Base-by-base conservation (phyloP, 2,797 vertebrate species). In the Enteromius afrohamiltoni region DNA sequence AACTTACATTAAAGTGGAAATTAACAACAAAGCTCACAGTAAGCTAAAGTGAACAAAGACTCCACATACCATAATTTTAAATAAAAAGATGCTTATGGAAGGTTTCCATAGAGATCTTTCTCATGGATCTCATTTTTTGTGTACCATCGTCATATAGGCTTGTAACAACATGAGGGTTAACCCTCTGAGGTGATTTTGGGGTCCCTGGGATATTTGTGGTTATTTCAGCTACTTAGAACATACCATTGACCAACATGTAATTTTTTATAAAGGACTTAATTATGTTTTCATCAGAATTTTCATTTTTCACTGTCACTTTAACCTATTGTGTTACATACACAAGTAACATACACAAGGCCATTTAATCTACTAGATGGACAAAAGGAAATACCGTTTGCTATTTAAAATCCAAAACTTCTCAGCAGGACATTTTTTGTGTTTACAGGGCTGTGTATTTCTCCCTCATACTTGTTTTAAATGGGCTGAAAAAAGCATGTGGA, bases 381-480 rank as follows among this genome's bases (percentile, higher is more conserved):
- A 75, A 73, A 37, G 19, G 29, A 75, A 37, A 40, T 3, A 14
- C 34, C 7, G 1, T 9, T 26, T 42, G n/a, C 42, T 42, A 19
- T 21, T 37, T 49, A 8, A 1, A 23, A 19, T 40, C 34, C n/a
- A 19, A 26, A 76, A 17, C 13, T 6, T 40, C 13, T 58, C 21
- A 11, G 69, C 70, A 64, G n/a, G 23, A 49, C n/a, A 6, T 65
- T 69, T 51, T 51, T 73, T 31, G 80, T 21, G 68, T 85, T 86
- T 80, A 85, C 21, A 64, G 71, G 77, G 58, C 3, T 26, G 75
- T 79, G 75, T 73, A 71, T 58, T 69, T 64, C 40, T 37, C 40
- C 49, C 79, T 23, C 77, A 64, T 69, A 69, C 26, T 67, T 65
- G 70, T 67, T 86, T 80, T 73, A 84, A 84, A 64, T 29, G 37